Conservation (phyloP, 1,140 invertebrate genomes). For the Bombus cullumanus region DNA sequence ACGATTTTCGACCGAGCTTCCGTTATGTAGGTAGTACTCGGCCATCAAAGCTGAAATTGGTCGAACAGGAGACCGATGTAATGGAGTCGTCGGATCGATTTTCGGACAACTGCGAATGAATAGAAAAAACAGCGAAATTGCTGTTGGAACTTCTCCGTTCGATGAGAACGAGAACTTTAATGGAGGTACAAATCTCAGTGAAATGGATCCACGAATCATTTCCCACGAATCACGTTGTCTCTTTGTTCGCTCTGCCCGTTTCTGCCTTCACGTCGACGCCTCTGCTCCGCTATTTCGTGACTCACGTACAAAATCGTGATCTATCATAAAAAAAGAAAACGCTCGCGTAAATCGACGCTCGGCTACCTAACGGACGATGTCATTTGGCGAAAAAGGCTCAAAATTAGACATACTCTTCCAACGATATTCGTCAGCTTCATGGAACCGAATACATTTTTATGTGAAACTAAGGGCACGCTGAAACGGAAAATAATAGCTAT, state of each 20-base stretch:
- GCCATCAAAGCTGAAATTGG: not conserved
- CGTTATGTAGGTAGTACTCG: not conserved
- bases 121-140: slow-evolving; percentile 45
- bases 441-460: not conserved
- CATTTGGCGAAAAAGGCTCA: slow-evolving; percentile 37
- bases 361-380: slow-evolving; percentile 49
- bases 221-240: slow-evolving; percentile 53
- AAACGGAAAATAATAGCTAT: not conserved
- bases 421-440: not conserved
- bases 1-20: not conserved
- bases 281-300: slow-evolving; percentile 23
- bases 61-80: not conserved
- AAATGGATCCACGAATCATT: slow-evolving; percentile 61
- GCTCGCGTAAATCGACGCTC: slow-evolving; percentile 48
- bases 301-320: slow-evolving; percentile 21
- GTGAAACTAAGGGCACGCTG: not conserved
- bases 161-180: slow-evolving; percentile 62
- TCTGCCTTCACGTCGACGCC: not conserved
- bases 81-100: slow-evolving; percentile 15
- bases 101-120: slow-evolving; percentile 30
- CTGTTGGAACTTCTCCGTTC: slow-evolving; percentile 56
- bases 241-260: slow-evolving; percentile 22
- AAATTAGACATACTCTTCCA: slow-evolving; percentile 13
- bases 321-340: slow-evolving; percentile 6
- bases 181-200: slow-evolving; percentile 69